These are phyloP conservation scores for Benitochromis conjunctus DNA, from an alignment of 2,113 vertebrate genomes.

Conservation along the genomic window DNA sequence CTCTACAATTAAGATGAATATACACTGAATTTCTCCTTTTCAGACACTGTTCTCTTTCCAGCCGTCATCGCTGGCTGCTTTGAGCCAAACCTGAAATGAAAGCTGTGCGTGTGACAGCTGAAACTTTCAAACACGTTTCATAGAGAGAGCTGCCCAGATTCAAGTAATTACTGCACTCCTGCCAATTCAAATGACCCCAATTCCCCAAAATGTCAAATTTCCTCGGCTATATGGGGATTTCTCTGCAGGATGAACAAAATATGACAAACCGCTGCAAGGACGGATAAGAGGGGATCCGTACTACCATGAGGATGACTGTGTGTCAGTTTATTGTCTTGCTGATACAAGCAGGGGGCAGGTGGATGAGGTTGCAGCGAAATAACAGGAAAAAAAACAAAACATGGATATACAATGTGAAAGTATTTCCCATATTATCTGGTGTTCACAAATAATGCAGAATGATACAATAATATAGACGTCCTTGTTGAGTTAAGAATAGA, in stretches of 20 bases:
- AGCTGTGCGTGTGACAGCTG: not conserved
- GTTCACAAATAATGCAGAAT: not conserved
- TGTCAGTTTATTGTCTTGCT: not conserved
- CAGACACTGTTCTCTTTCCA: not conserved
- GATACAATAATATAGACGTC: not conserved
- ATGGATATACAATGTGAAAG: not conserved
- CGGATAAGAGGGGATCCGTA: not conserved
- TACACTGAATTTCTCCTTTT: not conserved
- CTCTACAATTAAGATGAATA: not conserved
- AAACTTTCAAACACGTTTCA: conserved; percentile 10
- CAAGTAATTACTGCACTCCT: conserved; percentile 9
- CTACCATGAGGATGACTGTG: not conserved
- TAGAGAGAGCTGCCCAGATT: not conserved
- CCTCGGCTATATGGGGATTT: not conserved
- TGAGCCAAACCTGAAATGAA: not conserved
- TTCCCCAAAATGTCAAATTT: conserved; percentile 14
- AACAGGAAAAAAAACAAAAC: not conserved
- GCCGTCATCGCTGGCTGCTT: not conserved
- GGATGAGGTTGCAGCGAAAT: not conserved
- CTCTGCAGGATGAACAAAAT: not conserved
- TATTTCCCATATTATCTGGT: not conserved
- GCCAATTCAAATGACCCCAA: conserved; percentile 35
- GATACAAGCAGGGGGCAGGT: not conserved
- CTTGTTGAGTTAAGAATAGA: not conserved
- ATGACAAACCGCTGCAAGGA: not conserved